Evolutionary conservation across 1,140 invertebrate genomes (phyloP).

Genomic region (Ptiloglossa arizonensis): DNA sequence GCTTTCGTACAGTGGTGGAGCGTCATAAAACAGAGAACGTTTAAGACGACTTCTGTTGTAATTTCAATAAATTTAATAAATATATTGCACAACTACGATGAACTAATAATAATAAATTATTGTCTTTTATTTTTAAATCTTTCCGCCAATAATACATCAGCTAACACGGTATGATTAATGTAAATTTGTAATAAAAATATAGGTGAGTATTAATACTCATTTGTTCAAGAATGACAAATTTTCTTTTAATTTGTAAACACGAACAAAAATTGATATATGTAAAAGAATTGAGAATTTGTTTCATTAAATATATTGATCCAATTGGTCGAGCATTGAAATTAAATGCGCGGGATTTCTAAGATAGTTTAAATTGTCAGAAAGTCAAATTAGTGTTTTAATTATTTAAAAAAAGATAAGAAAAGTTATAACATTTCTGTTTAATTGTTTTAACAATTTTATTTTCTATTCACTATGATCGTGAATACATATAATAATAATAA

Average conservation of each 20-base stretch:
- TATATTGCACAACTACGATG: not conserved
- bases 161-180: not conserved
- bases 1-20: not conserved
- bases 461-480: not conserved
- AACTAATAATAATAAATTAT: not conserved
- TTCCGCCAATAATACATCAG: not conserved
- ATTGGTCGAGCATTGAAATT: not conserved
- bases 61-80: not conserved
- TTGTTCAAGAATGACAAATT: not conserved
- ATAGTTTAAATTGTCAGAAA: not conserved
- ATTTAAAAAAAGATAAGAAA: not conserved
- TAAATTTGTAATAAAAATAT: not conserved
- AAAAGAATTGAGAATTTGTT: not conserved
- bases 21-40: not conserved
- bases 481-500: not conserved
- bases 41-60: too few relatives aligned
- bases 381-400: not conserved
- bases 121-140: not conserved
- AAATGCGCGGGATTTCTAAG: not conserved
- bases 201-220: not conserved
- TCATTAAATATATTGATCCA: not conserved
- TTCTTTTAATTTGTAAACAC: not conserved
- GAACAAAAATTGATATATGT: not conserved
- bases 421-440: not conserved
- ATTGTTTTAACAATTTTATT: not conserved